A percentile compares a stretch with the other conserved stretches of the same genome.
These are phyloP conservation scores for Rattus rattus DNA, from an alignment of 2,113 vertebrate species.

Conservation along the genomic window DNA sequence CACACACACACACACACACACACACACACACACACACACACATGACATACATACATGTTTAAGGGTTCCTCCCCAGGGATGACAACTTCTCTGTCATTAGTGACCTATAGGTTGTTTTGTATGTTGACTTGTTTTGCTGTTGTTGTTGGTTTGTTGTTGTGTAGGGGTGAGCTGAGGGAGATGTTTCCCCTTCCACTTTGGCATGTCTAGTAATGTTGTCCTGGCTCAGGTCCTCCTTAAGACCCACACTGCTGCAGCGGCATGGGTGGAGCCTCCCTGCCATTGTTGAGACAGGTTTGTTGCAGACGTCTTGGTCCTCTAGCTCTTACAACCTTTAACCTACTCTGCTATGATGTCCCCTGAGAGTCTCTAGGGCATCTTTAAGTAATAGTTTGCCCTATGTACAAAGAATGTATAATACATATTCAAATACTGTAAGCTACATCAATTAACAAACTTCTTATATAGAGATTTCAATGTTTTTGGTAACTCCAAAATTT, in stretches of 20 bases:
- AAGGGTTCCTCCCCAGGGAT: too few species aligned
- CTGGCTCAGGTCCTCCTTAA: neutral
- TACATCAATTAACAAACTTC: neutral
- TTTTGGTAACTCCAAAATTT: neutral
- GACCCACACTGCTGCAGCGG: neutral
- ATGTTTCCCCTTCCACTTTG: neutral
- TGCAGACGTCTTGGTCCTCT: neutral
- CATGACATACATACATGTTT: neutral
- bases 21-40: neutral
- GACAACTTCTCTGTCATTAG: neutral
- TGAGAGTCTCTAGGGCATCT: neutral
- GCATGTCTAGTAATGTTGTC: neutral
- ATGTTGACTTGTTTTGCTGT: too few species aligned
- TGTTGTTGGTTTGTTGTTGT: neutral
- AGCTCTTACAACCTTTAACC: rapidly evolving
- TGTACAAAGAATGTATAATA: neutral
- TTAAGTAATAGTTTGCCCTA: neutral
- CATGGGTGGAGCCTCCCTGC: neutral
- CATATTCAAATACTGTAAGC: constrained; percentile 20
- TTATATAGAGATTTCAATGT: constrained; percentile 3
- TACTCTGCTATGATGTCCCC: neutral
- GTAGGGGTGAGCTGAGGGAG: neutral
- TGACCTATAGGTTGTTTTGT: neutral
- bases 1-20: neutral
- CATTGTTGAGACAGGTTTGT: neutral